A percentile compares a stretch with the other conserved stretches of the same genome.
phyloP scores from a whole-genome alignment of 2,797 vertebrate species.

The Scomberomorus guttatus region DNA sequence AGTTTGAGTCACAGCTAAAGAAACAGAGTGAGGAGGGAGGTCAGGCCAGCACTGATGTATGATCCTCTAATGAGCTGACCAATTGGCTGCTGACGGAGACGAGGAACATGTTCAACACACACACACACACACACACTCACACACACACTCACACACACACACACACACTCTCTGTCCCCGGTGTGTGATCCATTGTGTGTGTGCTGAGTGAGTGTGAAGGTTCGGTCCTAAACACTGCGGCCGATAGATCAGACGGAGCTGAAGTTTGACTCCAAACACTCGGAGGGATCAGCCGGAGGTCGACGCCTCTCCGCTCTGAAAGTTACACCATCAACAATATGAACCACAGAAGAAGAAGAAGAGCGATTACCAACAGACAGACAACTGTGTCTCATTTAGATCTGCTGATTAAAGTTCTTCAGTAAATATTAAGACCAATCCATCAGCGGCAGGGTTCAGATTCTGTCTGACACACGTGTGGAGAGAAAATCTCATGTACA shows the following conservation, averaged over 20 bases:
- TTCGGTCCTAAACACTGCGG: constrained; percentile 60
- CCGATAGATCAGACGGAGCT: constrained; percentile 68
- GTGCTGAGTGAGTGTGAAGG: constrained; percentile 58
- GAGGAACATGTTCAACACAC: constrained; percentile 73
- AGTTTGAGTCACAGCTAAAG: constrained; percentile 15
- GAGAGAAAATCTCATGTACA: neutral
- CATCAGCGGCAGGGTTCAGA: constrained; percentile 28
- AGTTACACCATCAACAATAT: neutral
- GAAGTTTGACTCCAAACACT: constrained; percentile 75
- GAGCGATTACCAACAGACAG: constrained; percentile 21
- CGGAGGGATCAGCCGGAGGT: constrained; percentile 65
- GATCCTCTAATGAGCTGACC: constrained; percentile 81
- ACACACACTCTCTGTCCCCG: constrained; percentile 39
- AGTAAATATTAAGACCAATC: constrained; percentile 64
- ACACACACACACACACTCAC: constrained; percentile 36
- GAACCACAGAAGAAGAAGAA: constrained; percentile 21
- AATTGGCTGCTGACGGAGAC: constrained; percentile 82
- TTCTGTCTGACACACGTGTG: neutral
- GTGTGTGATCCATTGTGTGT: constrained; percentile 61
- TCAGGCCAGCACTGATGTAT: constrained; percentile 72
- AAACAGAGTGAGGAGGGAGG: constrained; percentile 51
- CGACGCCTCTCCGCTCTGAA: constrained; percentile 20
- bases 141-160: constrained; percentile 29
- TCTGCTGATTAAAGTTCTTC: constrained; percentile 48
- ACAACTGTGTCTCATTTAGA: constrained; percentile 40